These are phyloP conservation scores for Notocelia uddmanniana DNA, from an alignment of 2,888 invertebrate species.

Conservation along the genomic window DNA sequence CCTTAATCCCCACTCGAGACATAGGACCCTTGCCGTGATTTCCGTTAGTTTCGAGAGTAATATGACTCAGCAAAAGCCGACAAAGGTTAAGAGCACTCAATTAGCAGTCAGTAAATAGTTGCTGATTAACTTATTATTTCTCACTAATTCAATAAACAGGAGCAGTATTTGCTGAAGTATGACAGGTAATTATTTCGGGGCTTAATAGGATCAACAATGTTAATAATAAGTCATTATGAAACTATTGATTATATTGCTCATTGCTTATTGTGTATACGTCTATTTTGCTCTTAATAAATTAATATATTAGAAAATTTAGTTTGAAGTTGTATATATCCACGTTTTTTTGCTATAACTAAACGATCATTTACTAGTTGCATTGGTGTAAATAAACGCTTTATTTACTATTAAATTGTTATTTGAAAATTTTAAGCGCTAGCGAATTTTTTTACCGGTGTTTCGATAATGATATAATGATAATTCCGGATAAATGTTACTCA, in stretches of 20 bases:
- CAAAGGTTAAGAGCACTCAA: constrained; percentile 36
- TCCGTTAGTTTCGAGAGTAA: constrained; percentile 23
- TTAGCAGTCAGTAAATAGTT: constrained; percentile 22
- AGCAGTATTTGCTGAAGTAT: constrained; percentile 7
- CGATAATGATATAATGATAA: too few relatives aligned
- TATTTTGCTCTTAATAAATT: not conserved
- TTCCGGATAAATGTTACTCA: too few relatives aligned
- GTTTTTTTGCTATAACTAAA: too few relatives aligned
- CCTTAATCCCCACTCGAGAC: constrained; percentile 23
- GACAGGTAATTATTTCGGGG: constrained; percentile 13
- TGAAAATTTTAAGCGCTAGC: too few relatives aligned
- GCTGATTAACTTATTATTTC: constrained; percentile 35
- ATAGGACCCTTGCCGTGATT: constrained; percentile 2
- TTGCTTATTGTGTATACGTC: not conserved
- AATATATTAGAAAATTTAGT: not conserved
- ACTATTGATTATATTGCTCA: too few relatives aligned
- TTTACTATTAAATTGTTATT: too few relatives aligned
- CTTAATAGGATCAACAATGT: not conserved
- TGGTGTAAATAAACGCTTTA: not conserved
- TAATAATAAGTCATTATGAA: not conserved
- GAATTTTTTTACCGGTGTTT: too few relatives aligned
- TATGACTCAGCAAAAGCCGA: constrained; percentile 35
- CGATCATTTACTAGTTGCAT: too few relatives aligned
- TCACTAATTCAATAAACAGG: constrained; percentile 26
- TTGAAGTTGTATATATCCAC: not conserved